Base-by-base conservation (phyloP, 2,113 vertebrate species). In the Prietella phreatophila region DNA sequence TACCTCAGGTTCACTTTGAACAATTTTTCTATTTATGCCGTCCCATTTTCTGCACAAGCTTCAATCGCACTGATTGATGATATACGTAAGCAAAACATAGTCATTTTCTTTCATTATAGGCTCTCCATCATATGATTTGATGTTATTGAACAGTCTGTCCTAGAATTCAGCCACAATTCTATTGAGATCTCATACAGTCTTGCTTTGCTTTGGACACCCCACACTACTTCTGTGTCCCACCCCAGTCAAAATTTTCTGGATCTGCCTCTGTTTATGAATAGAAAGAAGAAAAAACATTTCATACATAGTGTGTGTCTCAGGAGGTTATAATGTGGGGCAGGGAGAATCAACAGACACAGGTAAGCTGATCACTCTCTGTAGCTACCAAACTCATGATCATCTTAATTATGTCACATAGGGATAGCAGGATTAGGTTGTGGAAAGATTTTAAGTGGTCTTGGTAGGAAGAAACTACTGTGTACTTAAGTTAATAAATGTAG, bases 311-410 rank as follows among this genome's bases (percentile, higher is more conserved):
- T 82, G 19, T 60, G 1, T 60, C 10, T 39, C 80, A 82, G 55
- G 79, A 36, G 13, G 55, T 25, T 82, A 60, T 60, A 60, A 60
- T 82, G 30, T 82, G 56, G 30, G 55, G 55, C 30, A 82, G 30
- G 20, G 80, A 60, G 55, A 82, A 39, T 36, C 56, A 25, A 17
- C 79, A 82, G 80, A 39, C 56, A 82, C 30, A 82, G 80, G 80
- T 82, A 82, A 82, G 80, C 55, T 36, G 33, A 36, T 82, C 56
- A 60, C 4, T 0, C 55, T 58, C 55, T 81, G 76, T 79, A 58
- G 4, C 8, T 36, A 36, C 11, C 9, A 36, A 30, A 81, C 33
- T 60, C 33, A 82, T 36, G 55, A 82, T 82, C 55, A 60, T 20
- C 30, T 60, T 58, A 36, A 82, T 60, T 36, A 36, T 60, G 55